These are phyloP conservation scores for Sapajus apella DNA, from an alignment of 2,113 vertebrate genomes.

Conservation along the genomic window DNA sequence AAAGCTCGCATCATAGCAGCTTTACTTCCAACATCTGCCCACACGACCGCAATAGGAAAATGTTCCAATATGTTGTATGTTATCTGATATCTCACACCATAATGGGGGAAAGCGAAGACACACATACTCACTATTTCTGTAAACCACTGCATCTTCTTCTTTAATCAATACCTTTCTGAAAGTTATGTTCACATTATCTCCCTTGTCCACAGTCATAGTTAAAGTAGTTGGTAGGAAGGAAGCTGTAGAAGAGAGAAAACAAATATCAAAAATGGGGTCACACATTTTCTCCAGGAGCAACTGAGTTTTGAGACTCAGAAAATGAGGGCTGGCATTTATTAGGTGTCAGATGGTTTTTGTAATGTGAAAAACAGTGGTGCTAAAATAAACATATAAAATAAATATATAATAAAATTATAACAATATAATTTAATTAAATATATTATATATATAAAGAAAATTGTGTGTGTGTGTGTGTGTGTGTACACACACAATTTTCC, in stretches of 20 bases:
- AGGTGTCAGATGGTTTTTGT: neutral
- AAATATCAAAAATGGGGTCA: conserved; percentile 36
- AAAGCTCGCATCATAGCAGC: neutral
- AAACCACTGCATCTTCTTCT: conserved; percentile 90
- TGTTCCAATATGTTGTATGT: too few species aligned
- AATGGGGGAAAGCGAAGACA: neutral
- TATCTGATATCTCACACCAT: neutral
- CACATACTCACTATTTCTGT: conserved; percentile 87
- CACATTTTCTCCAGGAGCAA: conserved; percentile 30
- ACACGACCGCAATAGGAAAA: neutral
- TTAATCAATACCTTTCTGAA: conserved; percentile 86
- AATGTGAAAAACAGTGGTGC: neutral
- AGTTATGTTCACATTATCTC: conserved; percentile 88
- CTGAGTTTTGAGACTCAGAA: neutral
- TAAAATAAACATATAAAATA: too few species aligned
- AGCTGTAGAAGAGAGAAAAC: conserved; percentile 78
- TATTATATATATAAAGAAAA: too few species aligned
- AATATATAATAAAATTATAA: too few species aligned
- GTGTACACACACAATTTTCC: too few species aligned
- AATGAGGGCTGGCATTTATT: neutral
- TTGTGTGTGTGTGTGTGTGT: too few species aligned
- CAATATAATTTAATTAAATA: too few species aligned
- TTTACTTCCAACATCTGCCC: neutral
- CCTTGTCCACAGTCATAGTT: conserved; percentile 90
- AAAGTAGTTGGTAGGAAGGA: conserved; percentile 89